phyloP scores from a whole-genome alignment of 2,113 vertebrate genomes.

The Cyprinodon brontotheroides region DNA sequence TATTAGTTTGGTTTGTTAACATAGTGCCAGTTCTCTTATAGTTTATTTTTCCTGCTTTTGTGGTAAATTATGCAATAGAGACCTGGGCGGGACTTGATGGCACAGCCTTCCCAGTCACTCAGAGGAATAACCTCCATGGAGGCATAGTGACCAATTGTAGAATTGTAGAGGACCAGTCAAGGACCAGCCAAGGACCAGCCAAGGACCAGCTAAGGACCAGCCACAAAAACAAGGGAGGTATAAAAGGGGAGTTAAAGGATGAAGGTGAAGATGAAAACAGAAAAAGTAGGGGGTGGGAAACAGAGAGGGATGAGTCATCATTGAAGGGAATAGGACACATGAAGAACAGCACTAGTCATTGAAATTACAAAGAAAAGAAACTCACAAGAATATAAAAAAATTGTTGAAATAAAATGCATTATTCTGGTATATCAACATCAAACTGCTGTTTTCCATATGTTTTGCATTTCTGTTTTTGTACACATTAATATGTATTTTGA shows the following conservation, averaged over 20 bases:
- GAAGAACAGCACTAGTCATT: neutral
- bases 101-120: too few species aligned
- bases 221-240: neutral
- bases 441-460: neutral
- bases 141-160: too few species aligned
- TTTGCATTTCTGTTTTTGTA: neutral
- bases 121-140: too few species aligned
- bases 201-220: too few species aligned
- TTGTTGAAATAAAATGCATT: neutral
- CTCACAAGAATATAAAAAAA: neutral
- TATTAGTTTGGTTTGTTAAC: too few species aligned
- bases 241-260: neutral
- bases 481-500: neutral
- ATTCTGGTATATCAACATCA: neutral
- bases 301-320: conserved; percentile 35
- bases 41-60: too few species aligned
- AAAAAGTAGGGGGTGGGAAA: conserved; percentile 13
- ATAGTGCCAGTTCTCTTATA: too few species aligned
- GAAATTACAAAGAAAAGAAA: conserved; percentile 1
- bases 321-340: conserved; percentile 6
- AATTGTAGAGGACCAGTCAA: too few species aligned
- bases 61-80: too few species aligned
- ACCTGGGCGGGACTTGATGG: too few species aligned
- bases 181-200: too few species aligned
- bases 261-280: conserved; percentile 3